A percentile compares a stretch with the other conserved stretches of the same genome.
These are phyloP conservation scores for Eremophila alpestris DNA, from an alignment of 2,797 vertebrate species.

Conservation along the genomic window DNA sequence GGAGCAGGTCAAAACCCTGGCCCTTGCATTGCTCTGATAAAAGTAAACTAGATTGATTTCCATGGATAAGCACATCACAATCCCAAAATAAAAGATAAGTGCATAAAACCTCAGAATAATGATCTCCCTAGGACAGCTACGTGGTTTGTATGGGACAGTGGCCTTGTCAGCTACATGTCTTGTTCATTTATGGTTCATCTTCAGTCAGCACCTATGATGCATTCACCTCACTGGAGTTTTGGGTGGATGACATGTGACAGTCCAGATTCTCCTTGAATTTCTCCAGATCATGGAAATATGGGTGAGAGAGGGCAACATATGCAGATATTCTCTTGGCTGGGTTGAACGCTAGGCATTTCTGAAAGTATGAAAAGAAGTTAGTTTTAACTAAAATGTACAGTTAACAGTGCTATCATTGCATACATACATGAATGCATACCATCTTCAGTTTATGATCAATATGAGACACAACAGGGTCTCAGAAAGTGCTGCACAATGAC, in stretches of 20 bases:
- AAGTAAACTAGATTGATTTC: constrained; percentile 75
- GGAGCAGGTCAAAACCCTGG: constrained; percentile 43
- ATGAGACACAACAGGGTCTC: neutral
- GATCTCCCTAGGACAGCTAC: constrained; percentile 35
- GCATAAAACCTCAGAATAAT: constrained; percentile 52
- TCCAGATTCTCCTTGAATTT: constrained; percentile 88
- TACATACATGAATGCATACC: neutral
- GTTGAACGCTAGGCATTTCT: constrained; percentile 97
- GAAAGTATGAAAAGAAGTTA: constrained; percentile 56
- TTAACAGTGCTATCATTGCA: neutral
- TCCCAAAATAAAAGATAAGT: constrained; percentile 58
- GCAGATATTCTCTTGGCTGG: constrained; percentile 95
- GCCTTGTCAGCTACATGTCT: constrained; percentile 28
- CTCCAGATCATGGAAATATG: constrained; percentile 94
- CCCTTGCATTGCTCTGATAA: constrained; percentile 78
- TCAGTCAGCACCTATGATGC: constrained; percentile 80
- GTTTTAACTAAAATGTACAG: neutral
- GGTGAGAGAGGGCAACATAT: constrained; percentile 91
- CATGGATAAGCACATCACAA: constrained; percentile 63
- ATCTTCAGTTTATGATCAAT: neutral
- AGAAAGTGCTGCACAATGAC: neutral
- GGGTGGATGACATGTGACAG: constrained; percentile 86
- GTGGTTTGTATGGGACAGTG: constrained; percentile 31
- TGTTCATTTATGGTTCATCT: constrained; percentile 49
- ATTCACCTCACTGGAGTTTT: constrained; percentile 88